Conservation (phyloP, 2,797 vertebrate genomes). For the Ataeniobius toweri region DNA sequence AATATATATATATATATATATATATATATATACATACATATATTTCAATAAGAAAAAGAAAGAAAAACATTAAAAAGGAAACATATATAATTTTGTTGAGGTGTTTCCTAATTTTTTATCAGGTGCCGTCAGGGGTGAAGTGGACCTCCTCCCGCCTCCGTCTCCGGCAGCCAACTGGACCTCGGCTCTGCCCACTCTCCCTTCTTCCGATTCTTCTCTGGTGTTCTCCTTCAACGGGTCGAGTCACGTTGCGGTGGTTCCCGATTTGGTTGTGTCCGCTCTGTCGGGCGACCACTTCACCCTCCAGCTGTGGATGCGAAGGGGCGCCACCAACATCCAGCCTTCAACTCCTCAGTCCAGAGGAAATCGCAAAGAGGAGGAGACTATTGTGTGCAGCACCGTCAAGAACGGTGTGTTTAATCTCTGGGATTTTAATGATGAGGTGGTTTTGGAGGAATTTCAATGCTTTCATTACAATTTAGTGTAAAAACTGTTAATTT, state of each 20-base stretch:
- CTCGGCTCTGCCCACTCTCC: slow-evolving; percentile 88
- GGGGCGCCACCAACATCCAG: slow-evolving; percentile 83
- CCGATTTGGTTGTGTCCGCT: slow-evolving; percentile 82
- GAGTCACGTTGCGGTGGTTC: slow-evolving; percentile 90
- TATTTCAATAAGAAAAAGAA: no score
- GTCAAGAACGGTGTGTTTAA: slow-evolving; percentile 88
- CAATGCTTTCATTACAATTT: neutral
- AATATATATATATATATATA: neutral
- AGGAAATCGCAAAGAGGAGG: slow-evolving; percentile 90
- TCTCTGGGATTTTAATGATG: neutral
- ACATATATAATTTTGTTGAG: neutral
- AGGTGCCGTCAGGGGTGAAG: slow-evolving; percentile 95
- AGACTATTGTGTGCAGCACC: slow-evolving; percentile 93
- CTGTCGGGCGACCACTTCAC: slow-evolving; percentile 95
- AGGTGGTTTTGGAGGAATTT: neutral
- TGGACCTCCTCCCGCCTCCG: slow-evolving; percentile 92
- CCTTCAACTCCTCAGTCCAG: slow-evolving; percentile 72
- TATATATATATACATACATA: no score
- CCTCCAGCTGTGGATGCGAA: slow-evolving; percentile 95
- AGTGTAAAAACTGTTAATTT: neutral
- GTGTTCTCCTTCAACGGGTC: slow-evolving; percentile 98
- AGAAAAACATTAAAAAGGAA: neutral
- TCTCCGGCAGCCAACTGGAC: slow-evolving; percentile 94
- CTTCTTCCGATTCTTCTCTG: slow-evolving; percentile 95
- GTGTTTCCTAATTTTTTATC: slow-evolving; percentile 1